These are phyloP conservation scores for Microplitis demolitor DNA, from an alignment of 1,140 invertebrate species.

Conservation along the genomic window DNA sequence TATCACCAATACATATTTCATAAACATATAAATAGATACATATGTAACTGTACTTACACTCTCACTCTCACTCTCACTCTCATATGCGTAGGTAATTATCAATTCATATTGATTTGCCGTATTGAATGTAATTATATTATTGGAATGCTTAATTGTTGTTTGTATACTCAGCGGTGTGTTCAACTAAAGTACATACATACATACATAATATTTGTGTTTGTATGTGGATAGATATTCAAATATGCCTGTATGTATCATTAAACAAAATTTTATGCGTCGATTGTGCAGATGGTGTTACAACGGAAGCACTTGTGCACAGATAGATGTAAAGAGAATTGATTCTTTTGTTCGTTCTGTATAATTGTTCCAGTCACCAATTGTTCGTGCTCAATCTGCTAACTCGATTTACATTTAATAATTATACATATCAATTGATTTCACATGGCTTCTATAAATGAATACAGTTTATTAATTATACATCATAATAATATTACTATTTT, in stretches of 20 bases:
- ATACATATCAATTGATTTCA: conserved; percentile 26
- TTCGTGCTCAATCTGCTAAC: conserved; percentile 23
- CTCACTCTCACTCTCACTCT: not conserved
- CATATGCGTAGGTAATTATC: conserved; percentile 32
- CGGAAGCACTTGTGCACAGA: not conserved
- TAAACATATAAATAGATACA: not conserved
- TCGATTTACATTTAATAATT: conserved; percentile 24
- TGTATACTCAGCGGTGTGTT: conserved; percentile 19
- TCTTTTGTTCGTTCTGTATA: conserved; percentile 24
- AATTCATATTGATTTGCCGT: conserved; percentile 43
- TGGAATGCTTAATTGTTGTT: conserved; percentile 46
- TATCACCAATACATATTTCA: not conserved
- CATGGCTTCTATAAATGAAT: conserved; percentile 19
- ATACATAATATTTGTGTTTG: not conserved
- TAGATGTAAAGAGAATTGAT: not conserved
- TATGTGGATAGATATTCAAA: not conserved
- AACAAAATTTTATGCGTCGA: conserved; percentile 39
- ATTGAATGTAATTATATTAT: conserved; percentile 44
- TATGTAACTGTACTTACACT: not conserved
- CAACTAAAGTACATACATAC: not conserved
- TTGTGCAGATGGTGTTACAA: conserved; percentile 18
- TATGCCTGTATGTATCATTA: conserved; percentile 25
- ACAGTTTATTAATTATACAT: conserved; percentile 26
- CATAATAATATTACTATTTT: conserved; percentile 5
- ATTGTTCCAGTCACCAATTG: conserved; percentile 20